Base-by-base conservation (phyloP, 37 sponge, comb jelly and placozoan species). In the Halisarca cf. caerulea region DNA sequence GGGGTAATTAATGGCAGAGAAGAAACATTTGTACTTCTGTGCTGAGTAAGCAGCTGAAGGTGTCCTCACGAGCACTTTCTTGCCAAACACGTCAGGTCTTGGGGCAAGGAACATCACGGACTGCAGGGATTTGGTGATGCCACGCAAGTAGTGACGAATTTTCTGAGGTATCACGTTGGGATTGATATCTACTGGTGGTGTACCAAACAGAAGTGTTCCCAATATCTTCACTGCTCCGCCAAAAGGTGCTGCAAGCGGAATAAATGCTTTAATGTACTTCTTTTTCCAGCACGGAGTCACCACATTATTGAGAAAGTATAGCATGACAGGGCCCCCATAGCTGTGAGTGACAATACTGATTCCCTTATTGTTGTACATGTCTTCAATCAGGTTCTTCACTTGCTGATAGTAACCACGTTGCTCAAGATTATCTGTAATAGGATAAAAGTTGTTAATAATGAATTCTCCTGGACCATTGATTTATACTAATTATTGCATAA, bases 1-100 rank as follows among this genome's bases (percentile, higher is more conserved):
- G 4, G 86, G 58, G 0, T 68, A 58, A 2, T 85, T 34, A 2
- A 86, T 74, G 55, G 84, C 88, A 0, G 24, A 59, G 38, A 97
- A 90, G 9, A 97, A 71, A 20, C 70, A 87, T 21, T 90, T 4
- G 78, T 92, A 97, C 27, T 97, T 89, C 62, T 66, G 80, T 2
- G 90, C 93, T 0, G 91, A 73, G 71, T 92, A 97, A 42, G 89
- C 92, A 66, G 81, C 88, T 0, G 55, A 45, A 0, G 85, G 83
- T 17, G 89, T 57, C 33, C 30, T 25, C 25, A 91, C 82, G 0
- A 91, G 20, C 23, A 58, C 41, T 1, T 47, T 51, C 18, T 43
- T 81, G 0, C 51, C 64, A 57, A 77, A 89, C 0, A 80, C 38
- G 0, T 54, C 30, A n/a, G 73, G 25, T 14, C 77, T 59, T 18